Conservation (phyloP, 1,140 invertebrate genomes). For the Drosophila parabipectinata region DNA sequence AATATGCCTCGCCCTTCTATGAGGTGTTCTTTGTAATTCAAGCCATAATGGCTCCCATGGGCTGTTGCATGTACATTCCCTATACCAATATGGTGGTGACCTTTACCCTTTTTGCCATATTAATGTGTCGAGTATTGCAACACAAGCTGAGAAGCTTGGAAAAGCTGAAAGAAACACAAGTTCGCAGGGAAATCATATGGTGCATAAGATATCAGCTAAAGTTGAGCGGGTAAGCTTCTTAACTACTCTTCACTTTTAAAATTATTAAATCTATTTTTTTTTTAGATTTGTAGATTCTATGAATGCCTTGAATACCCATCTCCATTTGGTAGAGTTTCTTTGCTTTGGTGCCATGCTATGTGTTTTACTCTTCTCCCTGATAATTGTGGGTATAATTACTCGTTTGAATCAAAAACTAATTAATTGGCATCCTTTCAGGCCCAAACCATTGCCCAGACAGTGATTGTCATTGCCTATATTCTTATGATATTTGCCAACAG, state of each 20-base stretch:
- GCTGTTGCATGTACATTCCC: conserved; percentile 80
- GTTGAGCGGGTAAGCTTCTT: conserved; percentile 47
- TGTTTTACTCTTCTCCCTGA: conserved; percentile 66
- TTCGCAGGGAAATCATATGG: conserved; percentile 51
- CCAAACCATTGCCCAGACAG: conserved; percentile 59
- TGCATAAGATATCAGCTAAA: conserved; percentile 72
- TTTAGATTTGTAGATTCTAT: conserved; percentile 61
- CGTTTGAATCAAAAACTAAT: not conserved
- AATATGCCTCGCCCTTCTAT: conserved; percentile 70
- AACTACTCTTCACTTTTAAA: not conserved
- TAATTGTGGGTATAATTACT: conserved; percentile 56
- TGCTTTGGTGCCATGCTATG: conserved; percentile 76
- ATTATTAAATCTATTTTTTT: not conserved
- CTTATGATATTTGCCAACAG: conserved; percentile 76
- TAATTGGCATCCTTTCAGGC: conserved; percentile 18
- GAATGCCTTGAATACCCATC: conserved; percentile 62
- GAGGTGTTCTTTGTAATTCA: conserved; percentile 74
- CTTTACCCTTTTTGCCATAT: conserved; percentile 71
- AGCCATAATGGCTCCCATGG: conserved; percentile 74
- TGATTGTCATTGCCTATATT: conserved; percentile 70
- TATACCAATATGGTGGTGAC: conserved; percentile 75
- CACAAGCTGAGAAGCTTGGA: conserved; percentile 57
- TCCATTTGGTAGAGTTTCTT: conserved; percentile 71
- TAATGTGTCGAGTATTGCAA: conserved; percentile 70
- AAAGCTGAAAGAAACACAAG: conserved; percentile 22